Evolutionary conservation across 2,797 vertebrate species (phyloP), one percentile per base, ranked within the genome.

Genomic region (Anableps anableps): DNA sequence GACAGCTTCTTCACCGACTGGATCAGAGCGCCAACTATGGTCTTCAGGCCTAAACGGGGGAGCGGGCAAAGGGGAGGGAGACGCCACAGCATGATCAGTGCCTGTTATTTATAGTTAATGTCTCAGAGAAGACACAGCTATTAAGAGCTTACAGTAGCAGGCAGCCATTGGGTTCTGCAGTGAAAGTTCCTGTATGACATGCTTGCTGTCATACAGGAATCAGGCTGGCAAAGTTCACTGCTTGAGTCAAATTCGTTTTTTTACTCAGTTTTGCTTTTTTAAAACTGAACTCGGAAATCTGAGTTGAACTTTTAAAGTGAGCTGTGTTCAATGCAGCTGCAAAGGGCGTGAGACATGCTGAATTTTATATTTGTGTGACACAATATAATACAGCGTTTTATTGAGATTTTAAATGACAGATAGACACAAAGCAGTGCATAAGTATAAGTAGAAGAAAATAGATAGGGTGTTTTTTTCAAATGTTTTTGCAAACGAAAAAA

Each of bases 1-100:
- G 98, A 98, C 48, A 99, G 96, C 89, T 99, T 99, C 93, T 99
- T 99, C 76, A 99, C 98, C 0, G 98, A 99, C 95, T 99, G 98
- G 93, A 99, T 99, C 78, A 99, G 87, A 0, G 98, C 98, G 0
- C 97, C 98, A 0, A 99, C 98, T 10, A 99, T 99, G 79, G 98
- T 99, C 95, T 99, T 99, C 91, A 99, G 82, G 75, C 98, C 98
- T 99, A 74, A 80, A 77, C 71, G 8, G 83, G 72, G 75, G 58
- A 78, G n/a, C 38, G 83, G 80, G 47, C 3, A n/a, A 38, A 29
- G 17, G 14, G 51, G 80, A 23, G 75, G 77, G 76, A 92, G 60
- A 88, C n/a, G n/a, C 55, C 0, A 19, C 70, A 79, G 45, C 74
- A 26, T 47, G 76, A 91, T 92, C 83, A 93, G 13, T 72, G 80